Percentiles rank a stretch among this genome's conserved stretches.
These are phyloP conservation scores for Meloidogyne chitwoodi DNA, from an alignment of 1,140 invertebrate genomes.

Conservation along the genomic window DNA sequence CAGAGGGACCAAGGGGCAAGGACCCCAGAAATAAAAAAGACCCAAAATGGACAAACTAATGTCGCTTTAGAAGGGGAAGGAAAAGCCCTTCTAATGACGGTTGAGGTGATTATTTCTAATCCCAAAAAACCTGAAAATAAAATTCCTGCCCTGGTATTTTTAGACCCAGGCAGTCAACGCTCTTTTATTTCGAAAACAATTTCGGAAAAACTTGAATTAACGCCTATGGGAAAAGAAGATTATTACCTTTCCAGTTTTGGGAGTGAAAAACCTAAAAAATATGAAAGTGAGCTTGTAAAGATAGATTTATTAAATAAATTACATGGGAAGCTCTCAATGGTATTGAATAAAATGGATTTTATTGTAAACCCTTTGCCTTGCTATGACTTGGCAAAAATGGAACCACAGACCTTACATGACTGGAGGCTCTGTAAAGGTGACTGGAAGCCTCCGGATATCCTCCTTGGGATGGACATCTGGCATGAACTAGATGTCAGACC, in stretches of 20 bases:
- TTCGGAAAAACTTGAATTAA: neutral
- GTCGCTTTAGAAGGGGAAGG: neutral
- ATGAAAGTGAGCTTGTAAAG: neutral
- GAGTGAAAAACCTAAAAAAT: neutral
- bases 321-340: neutral
- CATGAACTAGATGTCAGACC: neutral
- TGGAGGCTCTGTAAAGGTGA: neutral
- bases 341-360: neutral
- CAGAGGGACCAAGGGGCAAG: too few species aligned
- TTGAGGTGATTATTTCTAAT: neutral
- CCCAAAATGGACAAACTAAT: too few species aligned
- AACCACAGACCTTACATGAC: neutral
- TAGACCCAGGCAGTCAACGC: neutral
- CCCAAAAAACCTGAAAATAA: neutral
- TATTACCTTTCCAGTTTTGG: neutral
- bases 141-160: neutral
- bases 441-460: neutral
- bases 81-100: neutral
- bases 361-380: neutral
- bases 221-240: neutral
- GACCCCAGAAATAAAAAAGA: too few species aligned
- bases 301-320: neutral
- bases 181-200: neutral
- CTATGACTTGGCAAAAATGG: neutral
- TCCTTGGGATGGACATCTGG: neutral